These are phyloP conservation scores for Eumerus sabulonum DNA, from an alignment of 2,888 invertebrate species.

Conservation along the genomic window DNA sequence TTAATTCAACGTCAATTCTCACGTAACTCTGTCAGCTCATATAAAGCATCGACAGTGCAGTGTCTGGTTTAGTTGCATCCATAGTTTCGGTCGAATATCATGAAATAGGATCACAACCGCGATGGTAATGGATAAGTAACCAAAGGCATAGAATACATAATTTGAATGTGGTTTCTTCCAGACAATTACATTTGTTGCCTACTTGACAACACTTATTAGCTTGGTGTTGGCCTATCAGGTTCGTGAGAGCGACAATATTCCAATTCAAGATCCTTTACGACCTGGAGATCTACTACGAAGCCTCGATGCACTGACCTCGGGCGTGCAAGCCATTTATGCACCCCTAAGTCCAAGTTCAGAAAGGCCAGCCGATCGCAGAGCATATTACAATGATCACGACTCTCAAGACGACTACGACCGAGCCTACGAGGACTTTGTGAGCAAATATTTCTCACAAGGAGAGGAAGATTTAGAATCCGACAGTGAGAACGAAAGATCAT, in stretches of 20 bases:
- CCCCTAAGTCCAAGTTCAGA: conserved; percentile 14
- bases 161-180: conserved; percentile 3
- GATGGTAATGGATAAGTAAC: conserved; percentile 29
- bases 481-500: conserved; percentile 43
- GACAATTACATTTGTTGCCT: conserved; percentile 18
- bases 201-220: conserved; percentile 17
- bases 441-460: conserved; percentile 79
- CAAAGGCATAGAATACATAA: neutral
- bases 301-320: conserved; percentile 58
- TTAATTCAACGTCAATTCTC: neutral
- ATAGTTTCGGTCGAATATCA: conserved; percentile 15
- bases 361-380: conserved; percentile 43
- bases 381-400: conserved; percentile 59
- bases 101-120: conserved; percentile 36
- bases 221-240: conserved; percentile 43
- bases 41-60: conserved; percentile 28
- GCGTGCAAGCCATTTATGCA: conserved; percentile 39
- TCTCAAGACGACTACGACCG: conserved; percentile 73
- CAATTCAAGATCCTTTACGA: conserved; percentile 23
- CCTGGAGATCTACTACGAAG: conserved; percentile 63
- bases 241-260: conserved; percentile 30
- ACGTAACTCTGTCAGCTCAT: conserved; percentile 22
- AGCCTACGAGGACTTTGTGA: conserved; percentile 76
- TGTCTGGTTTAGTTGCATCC: conserved; percentile 30
- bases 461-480: conserved; percentile 77